A percentile compares a stretch with the other conserved stretches of the same genome.
Conservation (phyloP, 2,888 invertebrate genomes). For the Pyrrhosoma nymphula region DNA sequence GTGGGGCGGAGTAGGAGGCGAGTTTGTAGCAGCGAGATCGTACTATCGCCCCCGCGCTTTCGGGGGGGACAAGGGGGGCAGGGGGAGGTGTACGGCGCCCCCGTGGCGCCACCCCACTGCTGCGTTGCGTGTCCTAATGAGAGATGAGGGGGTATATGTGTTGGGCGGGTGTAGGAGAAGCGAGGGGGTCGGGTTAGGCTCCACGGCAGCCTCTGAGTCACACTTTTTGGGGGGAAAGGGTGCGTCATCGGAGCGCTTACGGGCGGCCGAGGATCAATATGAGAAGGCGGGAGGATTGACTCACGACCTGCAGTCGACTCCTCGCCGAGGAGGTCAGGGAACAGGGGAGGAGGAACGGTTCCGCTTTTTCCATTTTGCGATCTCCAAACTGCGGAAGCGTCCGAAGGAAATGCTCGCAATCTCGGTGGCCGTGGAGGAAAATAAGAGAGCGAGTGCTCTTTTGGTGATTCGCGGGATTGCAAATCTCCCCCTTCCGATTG, state of each 20-base stretch:
- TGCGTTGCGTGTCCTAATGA: constrained; percentile 44
- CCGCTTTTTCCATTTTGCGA: too few relatives aligned
- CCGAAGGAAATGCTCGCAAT: too few relatives aligned
- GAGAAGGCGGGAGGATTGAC: constrained; percentile 55
- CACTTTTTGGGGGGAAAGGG: constrained; percentile 63
- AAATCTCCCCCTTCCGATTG: too few relatives aligned
- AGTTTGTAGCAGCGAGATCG: not conserved
- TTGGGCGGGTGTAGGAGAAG: not conserved
- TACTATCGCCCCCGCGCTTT: not conserved
- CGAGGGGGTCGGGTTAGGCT: not conserved
- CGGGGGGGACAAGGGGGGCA: not conserved
- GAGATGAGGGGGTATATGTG: constrained; percentile 31
- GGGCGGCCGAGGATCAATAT: constrained; percentile 61
- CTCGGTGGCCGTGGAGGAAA: too few relatives aligned
- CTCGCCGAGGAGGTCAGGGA: constrained; percentile 32
- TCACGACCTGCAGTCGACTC: constrained; percentile 53
- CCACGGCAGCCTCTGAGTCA: constrained; percentile 64
- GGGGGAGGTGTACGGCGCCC: not conserved
- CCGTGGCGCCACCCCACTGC: not conserved
- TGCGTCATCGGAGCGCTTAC: constrained; percentile 53
- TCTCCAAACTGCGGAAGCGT: too few relatives aligned
- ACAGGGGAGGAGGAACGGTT: not conserved
- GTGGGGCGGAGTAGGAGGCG: not conserved
- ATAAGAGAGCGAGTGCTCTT: too few relatives aligned
- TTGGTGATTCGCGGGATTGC: too few relatives aligned